Base-by-base conservation (phyloP, 2,113 vertebrate species). In the Ramphastos sulfuratus region DNA sequence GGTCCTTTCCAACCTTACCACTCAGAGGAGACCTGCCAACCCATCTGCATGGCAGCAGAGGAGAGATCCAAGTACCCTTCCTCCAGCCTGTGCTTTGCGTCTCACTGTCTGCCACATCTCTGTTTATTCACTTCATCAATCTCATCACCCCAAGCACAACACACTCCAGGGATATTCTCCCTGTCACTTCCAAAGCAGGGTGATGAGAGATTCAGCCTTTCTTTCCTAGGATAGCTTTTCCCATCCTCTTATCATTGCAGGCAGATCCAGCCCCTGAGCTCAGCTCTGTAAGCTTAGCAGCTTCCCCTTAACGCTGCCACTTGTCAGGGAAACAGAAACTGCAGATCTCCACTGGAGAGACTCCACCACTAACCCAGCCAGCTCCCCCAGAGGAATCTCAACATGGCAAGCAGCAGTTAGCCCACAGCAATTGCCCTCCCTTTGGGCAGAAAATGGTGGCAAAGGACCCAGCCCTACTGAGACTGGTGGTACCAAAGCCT, bases 151-250 rank as follows among this genome's bases (percentile, higher is more conserved):
- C 50, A 79, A 82, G 50, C 39, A 88, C 73, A 94, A 78, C 33
- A 52, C 31, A 15, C 59, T 85, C 78, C 87, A 94, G 64, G 67
- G 89, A 82, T 89, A 87, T 70, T 78, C 48, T 82, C 79, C 70
- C 71, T 91, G 23, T 54, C 74, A 60, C 52, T 82, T 75, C 37
- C 69, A 64, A 89, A 85, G 61, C 33, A 48, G 60, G 76, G 24
- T 73, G 84, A 84, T 76, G 83, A 79, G 74, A 89, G 94, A 94
- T 82, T 76, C 77, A 75, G 17, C 50, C n/a, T 42, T 90, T 92
- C 63, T 84, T 84, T 64, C 28, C n/a, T 52, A 66, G 84, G 81
- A 84, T 86, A 0, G 0, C 39, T 39, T 91, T 84, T 91, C 60
- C 63, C 39, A 76, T 75, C 55, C 70, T 90, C 74, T 92, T 92